Evolutionary conservation across 1,140 invertebrate species (phyloP).

Genomic region (Phenacoccus solenopsis): DNA sequence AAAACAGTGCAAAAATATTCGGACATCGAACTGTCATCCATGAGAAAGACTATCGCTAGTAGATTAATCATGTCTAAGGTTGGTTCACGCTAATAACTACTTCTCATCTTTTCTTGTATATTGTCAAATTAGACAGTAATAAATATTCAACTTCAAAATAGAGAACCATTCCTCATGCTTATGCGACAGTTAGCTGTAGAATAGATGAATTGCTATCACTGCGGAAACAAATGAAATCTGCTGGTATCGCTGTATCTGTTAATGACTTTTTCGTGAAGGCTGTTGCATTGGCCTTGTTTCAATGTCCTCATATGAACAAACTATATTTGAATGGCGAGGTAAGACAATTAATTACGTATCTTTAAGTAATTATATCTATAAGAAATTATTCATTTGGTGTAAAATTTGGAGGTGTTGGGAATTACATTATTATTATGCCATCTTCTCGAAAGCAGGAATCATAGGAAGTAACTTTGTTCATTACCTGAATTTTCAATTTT

Average conservation of each 20-base stretch:
- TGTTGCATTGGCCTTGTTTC: constrained; percentile 74
- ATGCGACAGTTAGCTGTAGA: constrained; percentile 72
- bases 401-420: too few relatives aligned
- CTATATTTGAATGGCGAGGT: constrained; percentile 40
- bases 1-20: constrained; percentile 32
- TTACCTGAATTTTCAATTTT: too few relatives aligned
- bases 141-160: constrained; percentile 76
- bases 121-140: background rate
- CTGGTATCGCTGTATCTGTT: constrained; percentile 74
- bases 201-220: constrained; percentile 62
- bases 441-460: too few relatives aligned
- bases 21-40: constrained; percentile 66
- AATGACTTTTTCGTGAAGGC: constrained; percentile 98
- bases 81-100: constrained; percentile 28
- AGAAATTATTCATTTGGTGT: background rate
- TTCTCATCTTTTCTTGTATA: constrained; percentile 21
- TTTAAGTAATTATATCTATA: background rate
- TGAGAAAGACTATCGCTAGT: constrained; percentile 63
- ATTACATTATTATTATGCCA: too few relatives aligned
- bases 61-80: constrained; percentile 71
- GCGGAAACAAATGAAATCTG: constrained; percentile 60
- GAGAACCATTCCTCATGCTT: constrained; percentile 93
- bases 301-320: constrained; percentile 88
- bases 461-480: too few relatives aligned
- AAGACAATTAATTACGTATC: constrained; percentile 19